Conservation (phyloP, 1,140 invertebrate species). For the Megalopta genalis region DNA sequence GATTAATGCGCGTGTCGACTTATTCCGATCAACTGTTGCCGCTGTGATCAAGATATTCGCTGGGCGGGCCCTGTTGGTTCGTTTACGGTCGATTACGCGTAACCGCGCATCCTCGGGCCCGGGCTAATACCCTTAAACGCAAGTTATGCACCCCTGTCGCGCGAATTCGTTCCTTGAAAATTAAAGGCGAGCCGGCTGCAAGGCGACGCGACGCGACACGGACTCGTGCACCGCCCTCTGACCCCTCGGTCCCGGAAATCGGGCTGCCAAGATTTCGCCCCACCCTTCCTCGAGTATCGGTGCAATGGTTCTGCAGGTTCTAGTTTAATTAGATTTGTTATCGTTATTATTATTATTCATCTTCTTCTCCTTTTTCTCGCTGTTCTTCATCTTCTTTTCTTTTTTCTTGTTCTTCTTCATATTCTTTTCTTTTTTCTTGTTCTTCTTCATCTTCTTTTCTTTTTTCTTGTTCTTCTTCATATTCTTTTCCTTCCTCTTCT, state of each 20-base stretch:
- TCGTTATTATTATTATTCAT: no score
- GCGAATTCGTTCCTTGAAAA: not conserved
- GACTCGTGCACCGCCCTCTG: not conserved
- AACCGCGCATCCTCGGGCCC: not conserved
- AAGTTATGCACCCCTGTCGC: constrained; percentile 30
- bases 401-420: no score
- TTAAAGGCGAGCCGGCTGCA: not conserved
- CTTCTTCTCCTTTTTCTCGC: no score
- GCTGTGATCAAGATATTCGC: constrained; percentile 43
- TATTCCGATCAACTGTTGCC: constrained; percentile 24
- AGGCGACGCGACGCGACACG: not conserved
- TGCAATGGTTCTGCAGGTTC: no score
- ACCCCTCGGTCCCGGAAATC: not conserved
- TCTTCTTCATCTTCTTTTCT: no score
- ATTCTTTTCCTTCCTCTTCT: no score
- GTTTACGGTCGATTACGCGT: constrained; percentile 35
- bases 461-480: no score
- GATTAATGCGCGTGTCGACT: constrained; percentile 38
- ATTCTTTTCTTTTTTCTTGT: no score
- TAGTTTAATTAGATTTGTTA: no score
- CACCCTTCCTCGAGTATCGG: no score
- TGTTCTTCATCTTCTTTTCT: no score
- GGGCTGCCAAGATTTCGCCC: not conserved
- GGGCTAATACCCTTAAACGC: not conserved
- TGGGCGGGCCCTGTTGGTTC: not conserved